Base-by-base conservation (phyloP, 2,888 invertebrate genomes). In the Coelinius sp. region DNA sequence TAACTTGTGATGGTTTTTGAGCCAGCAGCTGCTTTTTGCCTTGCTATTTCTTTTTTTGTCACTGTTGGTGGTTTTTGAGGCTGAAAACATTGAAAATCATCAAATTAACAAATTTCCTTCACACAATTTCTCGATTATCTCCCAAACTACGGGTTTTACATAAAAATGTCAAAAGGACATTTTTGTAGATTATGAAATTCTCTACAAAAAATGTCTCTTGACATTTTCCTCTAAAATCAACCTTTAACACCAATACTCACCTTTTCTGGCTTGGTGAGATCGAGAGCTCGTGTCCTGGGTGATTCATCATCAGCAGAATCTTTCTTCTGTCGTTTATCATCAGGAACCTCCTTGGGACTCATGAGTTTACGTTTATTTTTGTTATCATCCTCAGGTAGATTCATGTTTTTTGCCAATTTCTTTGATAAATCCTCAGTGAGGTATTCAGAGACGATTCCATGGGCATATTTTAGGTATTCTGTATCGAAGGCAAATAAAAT, bases 1-100 rank as follows among this genome's bases (percentile, higher is more conserved):
- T 95, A 95, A 35, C 93, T 92, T 67, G 93, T 92, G 83, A 95
- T 95, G 80, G 91, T 93, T 88, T 95, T 95, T 27, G 93, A 93
- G 64, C 95, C 94, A 80, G 91, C 90, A 31, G 95, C 95, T 69
- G 95, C 93, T 86, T 94, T 95, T 80, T 92, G 91, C 79, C 92
- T 89, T 0, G 93, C 91, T 80, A 94, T 93, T 81, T 94, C 94
- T 88, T 95, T 95, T 7, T 93, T 90, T 52, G 92, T 90, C 70
- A 92, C 80, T 25, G 89, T 82, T 73, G 91, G 90, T 75, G 90
- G 88, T 81, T 91, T 90, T 31, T 83, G 82, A 8, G 84, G 89
- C 83, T 90, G 68, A 49, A 81, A 80, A 56, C 63, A 62, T 62
- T 68, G 62, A 62, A 31, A n/a, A 62, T n/a, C n/a, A n/a, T n/a